Conservation (phyloP, 2,888 invertebrate genomes). For the Choristoneura rosaceana region DNA sequence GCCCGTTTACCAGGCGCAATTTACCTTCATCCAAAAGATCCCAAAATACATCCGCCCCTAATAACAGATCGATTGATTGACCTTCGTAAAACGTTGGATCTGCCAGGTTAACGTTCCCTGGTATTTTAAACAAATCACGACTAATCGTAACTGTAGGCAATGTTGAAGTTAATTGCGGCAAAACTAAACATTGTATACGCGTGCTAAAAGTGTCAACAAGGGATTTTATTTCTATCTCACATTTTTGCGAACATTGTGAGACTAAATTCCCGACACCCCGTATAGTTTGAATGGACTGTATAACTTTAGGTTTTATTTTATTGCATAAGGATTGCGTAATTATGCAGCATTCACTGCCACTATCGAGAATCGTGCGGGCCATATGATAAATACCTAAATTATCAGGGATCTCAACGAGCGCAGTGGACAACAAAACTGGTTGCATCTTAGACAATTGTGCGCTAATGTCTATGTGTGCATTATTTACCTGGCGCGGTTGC, state of each 20-base stretch:
- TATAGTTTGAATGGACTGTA: neutral
- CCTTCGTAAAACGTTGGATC: neutral
- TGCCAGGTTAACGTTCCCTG: too few species aligned
- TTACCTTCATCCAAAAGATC: neutral
- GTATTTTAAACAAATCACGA: too few species aligned
- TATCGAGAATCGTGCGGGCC: conserved; percentile 2
- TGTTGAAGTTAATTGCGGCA: neutral
- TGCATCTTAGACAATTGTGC: neutral
- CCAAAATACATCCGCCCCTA: neutral
- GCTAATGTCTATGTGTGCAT: too few species aligned
- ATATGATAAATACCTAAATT: neutral
- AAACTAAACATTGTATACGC: neutral
- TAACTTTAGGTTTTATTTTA: neutral
- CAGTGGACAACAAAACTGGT: conserved; percentile 7
- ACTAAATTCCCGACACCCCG: neutral
- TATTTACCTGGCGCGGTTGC: too few species aligned
- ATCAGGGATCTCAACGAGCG: conserved; percentile 1
- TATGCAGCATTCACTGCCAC: neutral
- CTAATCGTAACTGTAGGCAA: neutral
- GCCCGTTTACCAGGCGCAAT: neutral
- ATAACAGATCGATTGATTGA: neutral
- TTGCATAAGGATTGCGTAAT: neutral
- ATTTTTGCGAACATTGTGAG: too few species aligned
- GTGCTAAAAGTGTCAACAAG: too few species aligned
- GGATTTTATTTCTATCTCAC: too few species aligned